Conservation (phyloP, 1,140 invertebrate genomes). For the Matsumurasca onukii region DNA sequence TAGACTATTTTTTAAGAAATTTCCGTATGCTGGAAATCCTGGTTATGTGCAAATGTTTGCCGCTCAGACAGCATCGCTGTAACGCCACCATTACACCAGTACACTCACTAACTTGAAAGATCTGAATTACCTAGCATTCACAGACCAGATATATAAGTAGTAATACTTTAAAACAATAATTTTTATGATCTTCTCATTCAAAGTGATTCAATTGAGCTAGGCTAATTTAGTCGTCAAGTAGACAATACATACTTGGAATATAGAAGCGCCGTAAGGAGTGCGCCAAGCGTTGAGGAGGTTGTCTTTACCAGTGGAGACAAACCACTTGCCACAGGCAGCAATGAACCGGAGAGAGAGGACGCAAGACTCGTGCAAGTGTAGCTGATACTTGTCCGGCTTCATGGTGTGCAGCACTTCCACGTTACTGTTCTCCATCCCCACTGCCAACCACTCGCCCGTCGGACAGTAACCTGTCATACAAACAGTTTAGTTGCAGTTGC, state of each 20-base stretch:
- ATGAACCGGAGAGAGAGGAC: slow-evolving; percentile 97
- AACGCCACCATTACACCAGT: too few relatives aligned
- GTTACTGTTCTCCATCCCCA: slow-evolving; percentile 97
- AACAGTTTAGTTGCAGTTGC: slow-evolving; percentile 48
- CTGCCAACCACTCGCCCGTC: slow-evolving; percentile 95
- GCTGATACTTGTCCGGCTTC: slow-evolving; percentile 95
- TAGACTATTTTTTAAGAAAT: too few relatives aligned
- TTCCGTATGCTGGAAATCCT: too few relatives aligned
- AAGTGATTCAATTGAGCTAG: not conserved
- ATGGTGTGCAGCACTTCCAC: slow-evolving; percentile 92
- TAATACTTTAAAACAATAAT: not conserved
- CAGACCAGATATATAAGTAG: not conserved
- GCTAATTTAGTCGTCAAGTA: too few relatives aligned
- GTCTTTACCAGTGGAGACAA: slow-evolving; percentile 98
- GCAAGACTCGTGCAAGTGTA: slow-evolving; percentile 97
- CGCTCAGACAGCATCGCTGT: too few relatives aligned
- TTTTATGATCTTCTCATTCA: not conserved
- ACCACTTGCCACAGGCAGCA: slow-evolving; percentile 97
- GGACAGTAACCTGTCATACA: slow-evolving; percentile 79
- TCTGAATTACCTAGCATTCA: not conserved
- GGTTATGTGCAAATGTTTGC: too few relatives aligned
- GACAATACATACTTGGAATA: slow-evolving; percentile 86
- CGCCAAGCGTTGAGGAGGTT: slow-evolving; percentile 98
- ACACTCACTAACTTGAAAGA: not conserved
- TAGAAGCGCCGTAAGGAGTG: slow-evolving; percentile 95